A percentile compares a stretch with the other conserved stretches of the same genome.
These are phyloP conservation scores for Ataeniobius toweri DNA, from an alignment of 2,797 vertebrate species.

Conservation along the genomic window DNA sequence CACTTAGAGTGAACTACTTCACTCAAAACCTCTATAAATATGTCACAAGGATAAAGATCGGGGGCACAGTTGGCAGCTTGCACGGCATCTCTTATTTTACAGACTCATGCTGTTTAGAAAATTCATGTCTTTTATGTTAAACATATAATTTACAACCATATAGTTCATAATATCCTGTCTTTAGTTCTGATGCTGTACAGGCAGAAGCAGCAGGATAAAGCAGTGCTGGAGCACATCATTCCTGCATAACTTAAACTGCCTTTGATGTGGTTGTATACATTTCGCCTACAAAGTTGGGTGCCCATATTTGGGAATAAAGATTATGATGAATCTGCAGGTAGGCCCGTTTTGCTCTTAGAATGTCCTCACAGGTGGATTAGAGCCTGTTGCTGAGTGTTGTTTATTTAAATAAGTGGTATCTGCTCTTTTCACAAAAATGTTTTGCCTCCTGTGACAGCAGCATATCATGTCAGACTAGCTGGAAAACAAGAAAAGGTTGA, in stretches of 20 bases:
- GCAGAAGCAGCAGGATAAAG: constrained; percentile 29
- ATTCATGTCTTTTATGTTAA: constrained; percentile 6
- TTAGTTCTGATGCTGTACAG: constrained; percentile 34
- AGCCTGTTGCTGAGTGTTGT: constrained; percentile 45
- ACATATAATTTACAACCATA: neutral
- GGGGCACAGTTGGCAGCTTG: constrained; percentile 7
- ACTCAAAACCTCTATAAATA: constrained; percentile 40
- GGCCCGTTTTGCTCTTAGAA: constrained; percentile 75
- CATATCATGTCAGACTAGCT: constrained; percentile 35
- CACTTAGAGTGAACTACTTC: constrained; percentile 46
- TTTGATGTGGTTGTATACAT: constrained; percentile 6
- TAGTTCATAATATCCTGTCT: neutral
- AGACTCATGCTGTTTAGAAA: constrained; percentile 8
- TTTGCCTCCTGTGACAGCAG: constrained; percentile 13
- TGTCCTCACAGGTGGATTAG: constrained; percentile 51
- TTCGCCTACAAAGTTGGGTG: constrained; percentile 15
- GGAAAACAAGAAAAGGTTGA: constrained; percentile 11
- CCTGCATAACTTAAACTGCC: constrained; percentile 6
- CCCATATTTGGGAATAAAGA: constrained; percentile 49
- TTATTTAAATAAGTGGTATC: constrained; percentile 45
- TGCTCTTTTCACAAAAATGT: constrained; percentile 42
- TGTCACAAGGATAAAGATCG: constrained; percentile 22
- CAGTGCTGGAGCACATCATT: constrained; percentile 33
- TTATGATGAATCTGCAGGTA: constrained; percentile 52
- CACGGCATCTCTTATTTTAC: constrained; percentile 5